Conservation (phyloP, 2,113 vertebrate species). For the Bos javanicus region DNA sequence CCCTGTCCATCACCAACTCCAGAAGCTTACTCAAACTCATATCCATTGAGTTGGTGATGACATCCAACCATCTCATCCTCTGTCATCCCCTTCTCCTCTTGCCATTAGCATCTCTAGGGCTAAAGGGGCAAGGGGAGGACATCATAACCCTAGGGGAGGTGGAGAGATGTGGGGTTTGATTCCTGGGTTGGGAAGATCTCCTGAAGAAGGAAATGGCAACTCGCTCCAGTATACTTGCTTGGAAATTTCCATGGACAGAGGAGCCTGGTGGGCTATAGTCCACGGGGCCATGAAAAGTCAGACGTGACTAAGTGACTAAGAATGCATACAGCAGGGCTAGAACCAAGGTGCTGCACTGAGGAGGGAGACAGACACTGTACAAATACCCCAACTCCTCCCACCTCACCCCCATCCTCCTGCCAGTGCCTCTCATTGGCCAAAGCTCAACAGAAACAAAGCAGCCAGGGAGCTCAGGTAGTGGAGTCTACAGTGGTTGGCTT, state of each 20-base stretch:
- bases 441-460: background rate
- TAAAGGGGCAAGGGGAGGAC: background rate
- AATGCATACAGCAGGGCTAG: background rate
- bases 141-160: background rate
- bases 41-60: background rate
- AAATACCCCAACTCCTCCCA: background rate
- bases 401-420: background rate
- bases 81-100: background rate
- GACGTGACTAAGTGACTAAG: background rate
- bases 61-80: background rate
- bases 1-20: background rate
- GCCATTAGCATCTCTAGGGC: background rate
- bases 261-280: background rate
- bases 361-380: background rate
- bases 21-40: background rate
- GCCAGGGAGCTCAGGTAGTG: background rate
- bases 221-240: background rate
- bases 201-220: background rate
- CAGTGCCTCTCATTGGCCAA: background rate
- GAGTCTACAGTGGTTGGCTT: background rate
- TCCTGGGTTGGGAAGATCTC: background rate
- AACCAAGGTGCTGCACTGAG: background rate
- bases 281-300: rapidly evolving
- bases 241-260: background rate
- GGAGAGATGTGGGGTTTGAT: rapidly evolving